Evolutionary conservation across 2,113 vertebrate genomes (phyloP), one percentile per base, ranked within the genome.

Genomic region (Tautogolabrus adspersus): DNA sequence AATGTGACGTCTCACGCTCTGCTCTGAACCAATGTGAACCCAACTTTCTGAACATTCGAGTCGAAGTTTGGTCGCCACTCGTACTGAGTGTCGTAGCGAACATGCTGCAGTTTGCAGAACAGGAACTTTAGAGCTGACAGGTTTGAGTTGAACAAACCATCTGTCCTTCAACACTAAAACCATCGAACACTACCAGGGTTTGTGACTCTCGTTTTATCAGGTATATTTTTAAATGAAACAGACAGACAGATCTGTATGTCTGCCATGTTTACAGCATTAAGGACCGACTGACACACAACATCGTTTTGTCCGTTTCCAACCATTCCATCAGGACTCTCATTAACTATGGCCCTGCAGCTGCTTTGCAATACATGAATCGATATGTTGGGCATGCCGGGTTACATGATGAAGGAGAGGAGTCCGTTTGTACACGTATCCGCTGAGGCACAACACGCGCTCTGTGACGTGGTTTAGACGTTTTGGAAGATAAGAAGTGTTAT

Each of bases 401-500:
- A 21, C 62, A n/a, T n/a, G n/a, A 56, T 42, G 19, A 26, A 51
- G 10, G 61, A 51, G 66, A 37, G 56, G 73, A 61, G 12, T 38
- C 30, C 1, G 18, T 44, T 63, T 84, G 75, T 81, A 69, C 64
- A 57, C 52, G 21, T 75, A 7, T 22, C 22, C 72, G 52, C 10
- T 62, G 30, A 73, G 77, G 68, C 55, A 55, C 69, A 34, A 22
- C 21, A 38, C 59, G 18, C 70, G 80, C 26, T 80, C 56, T 74
- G 26, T 69, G 60, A 38, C 72, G 9, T 15, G 26, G 38, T 71
- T 71, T n/a, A 42, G 51, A 54, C 79, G 37, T 82, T 81, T 81
- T 82, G 49, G 26, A 57, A 55, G 56, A 65, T 75, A 16, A 71
- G 82, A 59, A n/a, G 69, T 77, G 69, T 75, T 87, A 90, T 93